phyloP scores from a whole-genome alignment of 2,113 vertebrate species.

The Mystacornis crossleyi region DNA sequence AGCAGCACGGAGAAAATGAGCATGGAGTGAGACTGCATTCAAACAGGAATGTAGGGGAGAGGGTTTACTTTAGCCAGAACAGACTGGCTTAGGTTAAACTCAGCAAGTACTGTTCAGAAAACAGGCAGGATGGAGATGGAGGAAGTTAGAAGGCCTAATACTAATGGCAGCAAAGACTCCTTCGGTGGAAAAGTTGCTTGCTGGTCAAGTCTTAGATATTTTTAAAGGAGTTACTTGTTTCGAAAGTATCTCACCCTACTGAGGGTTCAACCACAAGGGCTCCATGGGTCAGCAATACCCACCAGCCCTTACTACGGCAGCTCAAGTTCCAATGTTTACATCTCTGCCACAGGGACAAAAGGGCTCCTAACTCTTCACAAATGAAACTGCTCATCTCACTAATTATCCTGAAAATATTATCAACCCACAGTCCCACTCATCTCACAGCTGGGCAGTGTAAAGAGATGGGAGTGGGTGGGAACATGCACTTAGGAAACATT shows the following conservation, averaged over 20 bases:
- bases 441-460: not conserved
- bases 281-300: not conserved
- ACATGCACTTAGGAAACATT: not conserved
- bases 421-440: not conserved
- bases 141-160: not conserved
- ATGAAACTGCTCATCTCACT: not conserved
- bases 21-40: not conserved
- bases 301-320: not conserved
- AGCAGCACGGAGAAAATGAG: fast-evolving
- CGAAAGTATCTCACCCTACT: not conserved
- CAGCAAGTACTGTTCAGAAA: not conserved
- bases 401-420: not conserved
- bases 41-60: not conserved
- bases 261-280: not conserved
- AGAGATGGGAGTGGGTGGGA: not conserved
- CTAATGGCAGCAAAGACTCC: not conserved
- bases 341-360: not conserved
- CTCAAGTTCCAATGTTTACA: not conserved
- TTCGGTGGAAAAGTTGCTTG: not conserved
- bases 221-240: not conserved
- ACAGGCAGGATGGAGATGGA: not conserved
- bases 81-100: not conserved
- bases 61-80: not conserved
- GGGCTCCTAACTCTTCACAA: not conserved
- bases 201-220: not conserved